Base-by-base conservation (phyloP, 2,888 invertebrate genomes). In the Sylvicola fuscatus region DNA sequence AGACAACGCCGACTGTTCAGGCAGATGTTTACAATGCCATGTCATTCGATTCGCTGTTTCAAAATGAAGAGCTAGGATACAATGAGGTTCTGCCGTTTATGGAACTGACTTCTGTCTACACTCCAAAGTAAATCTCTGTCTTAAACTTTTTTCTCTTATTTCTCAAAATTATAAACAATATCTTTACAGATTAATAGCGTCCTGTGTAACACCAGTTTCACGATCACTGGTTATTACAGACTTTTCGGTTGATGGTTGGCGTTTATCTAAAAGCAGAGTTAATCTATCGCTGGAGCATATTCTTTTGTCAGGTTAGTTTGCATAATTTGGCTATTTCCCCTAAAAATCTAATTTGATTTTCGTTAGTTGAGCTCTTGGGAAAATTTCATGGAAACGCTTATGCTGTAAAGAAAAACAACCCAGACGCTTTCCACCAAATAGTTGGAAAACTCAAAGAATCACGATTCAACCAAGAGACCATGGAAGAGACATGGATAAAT, bases 281-380 rank as follows among this genome's bases (percentile, higher is more conserved):
- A 54, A 54, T 35, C 41, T 58, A 3, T 50, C 50, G n/a, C 37
- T 58, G 33, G 51, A 53, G 14, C 58, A 58, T 37, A 45, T 51
- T 12, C 39, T 51, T 2, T 36, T 53, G 14, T 50, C 53, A 37
- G 49, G 53, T 52, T 35, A 39, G 39, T 35, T n/a, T n/a, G n/a
- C n/a, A n/a, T n/a, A n/a, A n/a, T n/a, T n/a, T n/a, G n/a, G n/a
- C n/a, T n/a, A n/a, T n/a, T n/a, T n/a, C n/a, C n/a, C n/a, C n/a
- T n/a, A n/a, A n/a, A n/a, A n/a, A n/a, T n/a, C 2, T 3, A 32
- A 27, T 14, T 15, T 12, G 7, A n/a, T 37, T n/a, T 7, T 7
- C 33, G 37, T 41, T 14, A 45, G 51, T 48, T 1, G 45, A 48
- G 29, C 47, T 49, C 30, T 38, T 58, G 39, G 58, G 52, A 2